Evolutionary conservation across 2,113 vertebrate genomes (phyloP).

Genomic region (Procavia capensis): DNA sequence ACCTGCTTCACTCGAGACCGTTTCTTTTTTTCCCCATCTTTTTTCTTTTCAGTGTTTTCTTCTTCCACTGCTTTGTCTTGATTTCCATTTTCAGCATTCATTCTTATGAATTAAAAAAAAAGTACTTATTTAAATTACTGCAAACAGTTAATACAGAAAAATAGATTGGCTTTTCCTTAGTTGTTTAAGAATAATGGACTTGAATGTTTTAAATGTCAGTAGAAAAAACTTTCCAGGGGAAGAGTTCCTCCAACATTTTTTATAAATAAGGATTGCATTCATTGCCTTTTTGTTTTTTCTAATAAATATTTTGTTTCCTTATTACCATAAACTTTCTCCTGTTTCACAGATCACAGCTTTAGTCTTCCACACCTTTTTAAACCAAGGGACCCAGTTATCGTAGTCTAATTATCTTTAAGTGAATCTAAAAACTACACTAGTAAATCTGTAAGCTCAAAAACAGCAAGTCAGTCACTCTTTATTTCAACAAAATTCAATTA

Average conservation of each 20-base stretch:
- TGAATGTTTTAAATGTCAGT: no score
- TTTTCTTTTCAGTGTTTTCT: conserved; percentile 88
- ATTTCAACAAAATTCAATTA: neutral
- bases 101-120: conserved; percentile 83
- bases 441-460: neutral
- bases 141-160: neutral
- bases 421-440: neutral
- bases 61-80: conserved; percentile 82
- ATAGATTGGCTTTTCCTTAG: neutral
- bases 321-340: neutral
- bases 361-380: neutral
- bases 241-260: neutral
- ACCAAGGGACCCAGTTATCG: neutral
- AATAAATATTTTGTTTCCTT: neutral
- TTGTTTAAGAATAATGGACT: neutral
- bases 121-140: no score
- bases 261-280: neutral
- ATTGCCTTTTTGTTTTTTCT: neutral
- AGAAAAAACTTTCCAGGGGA: neutral
- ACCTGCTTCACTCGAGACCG: conserved; percentile 97
- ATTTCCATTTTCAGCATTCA: conserved; percentile 84
- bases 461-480: neutral
- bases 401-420: no score
- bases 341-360: neutral
- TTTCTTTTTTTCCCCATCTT: conserved; percentile 97